Evolutionary conservation across 1,140 invertebrate species (phyloP), one percentile per base, ranked within the genome.

Genomic region (Maniola jurtina): DNA sequence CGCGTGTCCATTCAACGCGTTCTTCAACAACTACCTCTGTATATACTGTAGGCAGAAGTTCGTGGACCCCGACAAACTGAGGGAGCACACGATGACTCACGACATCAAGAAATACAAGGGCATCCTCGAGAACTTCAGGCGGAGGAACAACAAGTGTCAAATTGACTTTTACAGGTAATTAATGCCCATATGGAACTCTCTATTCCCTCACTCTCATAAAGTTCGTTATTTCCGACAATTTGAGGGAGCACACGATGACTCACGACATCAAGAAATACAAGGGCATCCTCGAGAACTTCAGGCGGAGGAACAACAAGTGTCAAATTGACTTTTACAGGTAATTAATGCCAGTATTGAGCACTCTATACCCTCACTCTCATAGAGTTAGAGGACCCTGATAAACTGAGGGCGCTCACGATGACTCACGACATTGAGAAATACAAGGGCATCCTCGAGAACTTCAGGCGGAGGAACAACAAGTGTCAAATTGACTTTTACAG

Each of bases 21-120:
- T 81, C 0, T 87, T 83, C 50, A 87, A 84, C 11, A 79, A 86
- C 55, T 88, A 86, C 48, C 86, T 74, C 65, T 88, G 87, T 47
- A 56, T 83, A 0, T 89, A 89, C 60, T 89, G 87, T 52, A 72
- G 79, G 38, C 59, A 79, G 52, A 69, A 82, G 6, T 86, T 81
- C 70, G 88, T 83, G 0, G 81, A 88, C 14, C 83, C 85, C 0
- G 63, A 73, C 8, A 80, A 82, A 61, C 61, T 89, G 0, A 70
- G 87, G 50, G 79, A 81, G 14, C 87, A 89, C 48, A 84, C 85
- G 0, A 42, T 80, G 6, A 75, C 75, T 0, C 87, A 89, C 42
- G 79, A 89, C 40, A 84, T 84, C 0, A 67, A 11, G 2, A 76
- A 61, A 0, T 89, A 82, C 40, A 80, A 79, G 64, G 64, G 78